Evolutionary conservation across 1,140 invertebrate species (phyloP).

Genomic region (Andrena cerasifolii): DNA sequence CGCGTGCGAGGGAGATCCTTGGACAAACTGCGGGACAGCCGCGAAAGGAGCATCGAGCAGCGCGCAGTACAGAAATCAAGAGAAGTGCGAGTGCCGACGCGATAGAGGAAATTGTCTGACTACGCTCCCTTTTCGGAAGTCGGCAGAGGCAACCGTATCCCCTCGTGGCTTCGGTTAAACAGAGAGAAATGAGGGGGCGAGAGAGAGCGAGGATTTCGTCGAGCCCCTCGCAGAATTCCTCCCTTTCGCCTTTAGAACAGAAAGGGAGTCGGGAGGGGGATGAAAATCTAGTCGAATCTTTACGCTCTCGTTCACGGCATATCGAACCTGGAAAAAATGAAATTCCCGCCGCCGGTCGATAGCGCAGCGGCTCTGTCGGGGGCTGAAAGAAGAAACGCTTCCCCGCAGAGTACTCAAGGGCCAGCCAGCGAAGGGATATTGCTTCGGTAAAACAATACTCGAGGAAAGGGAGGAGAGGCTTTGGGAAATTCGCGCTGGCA

Average conservation of each 20-base stretch:
- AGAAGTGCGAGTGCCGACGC: conserved; percentile 33
- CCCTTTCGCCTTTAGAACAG: neutral
- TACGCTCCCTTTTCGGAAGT: conserved; percentile 49
- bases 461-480: neutral
- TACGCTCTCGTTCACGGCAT: conserved; percentile 8
- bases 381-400: conserved; percentile 19
- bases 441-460: conserved; percentile 38
- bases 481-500: neutral
- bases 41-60: conserved; percentile 41
- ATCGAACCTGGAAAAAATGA: conserved; percentile 42
- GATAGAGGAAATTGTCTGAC: conserved; percentile 54
- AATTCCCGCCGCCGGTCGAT: conserved; percentile 47
- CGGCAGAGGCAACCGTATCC: conserved; percentile 21
- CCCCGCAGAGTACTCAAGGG: conserved; percentile 2
- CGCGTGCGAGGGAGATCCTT: neutral
- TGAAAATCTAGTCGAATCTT: conserved; percentile 54
- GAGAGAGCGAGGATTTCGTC: neutral
- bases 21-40: conserved; percentile 3
- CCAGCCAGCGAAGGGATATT: conserved; percentile 9
- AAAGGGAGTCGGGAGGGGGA: conserved; percentile 25
- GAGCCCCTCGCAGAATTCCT: neutral
- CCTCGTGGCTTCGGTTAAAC: conserved; percentile 43
- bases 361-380: neutral
- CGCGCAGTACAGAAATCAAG: conserved; percentile 32
- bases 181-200: conserved; percentile 1